These are phyloP conservation scores for Pristiophorus japonicus DNA, from an alignment of 2,113 vertebrate genomes.

Conservation along the genomic window DNA sequence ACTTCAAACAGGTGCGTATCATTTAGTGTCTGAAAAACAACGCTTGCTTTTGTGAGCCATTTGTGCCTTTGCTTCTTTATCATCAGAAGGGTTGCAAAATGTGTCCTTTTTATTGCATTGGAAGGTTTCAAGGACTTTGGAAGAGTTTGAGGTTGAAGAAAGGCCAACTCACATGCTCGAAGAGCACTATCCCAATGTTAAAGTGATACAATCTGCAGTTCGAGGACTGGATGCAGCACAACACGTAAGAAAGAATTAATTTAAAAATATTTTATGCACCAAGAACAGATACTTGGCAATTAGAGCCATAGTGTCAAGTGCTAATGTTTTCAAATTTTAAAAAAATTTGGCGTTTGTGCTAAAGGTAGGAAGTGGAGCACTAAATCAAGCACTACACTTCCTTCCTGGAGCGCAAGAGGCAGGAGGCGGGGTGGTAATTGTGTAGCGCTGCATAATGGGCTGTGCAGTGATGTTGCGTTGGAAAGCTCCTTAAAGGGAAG, in stretches of 20 bases:
- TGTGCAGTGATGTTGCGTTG: too few relatives aligned
- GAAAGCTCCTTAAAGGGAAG: too few relatives aligned
- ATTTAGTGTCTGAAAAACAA: neutral
- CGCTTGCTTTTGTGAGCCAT: neutral
- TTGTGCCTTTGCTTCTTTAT: neutral
- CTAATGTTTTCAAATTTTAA: too few relatives aligned
- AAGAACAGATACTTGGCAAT: neutral
- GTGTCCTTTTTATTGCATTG: neutral
- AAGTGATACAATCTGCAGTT: constrained; percentile 74
- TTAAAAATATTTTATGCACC: neutral
- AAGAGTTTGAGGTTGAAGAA: constrained; percentile 90
- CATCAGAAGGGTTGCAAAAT: neutral
- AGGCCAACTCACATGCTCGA: constrained; percentile 64
- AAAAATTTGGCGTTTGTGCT: too few relatives aligned
- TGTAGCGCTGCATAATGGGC: too few relatives aligned
- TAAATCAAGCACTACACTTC: too few relatives aligned
- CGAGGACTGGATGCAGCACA: constrained; percentile 63
- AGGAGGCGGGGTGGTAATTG: too few relatives aligned
- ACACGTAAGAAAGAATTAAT: constrained; percentile 57
- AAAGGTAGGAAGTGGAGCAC: too few relatives aligned
- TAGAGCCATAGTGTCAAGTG: too few relatives aligned
- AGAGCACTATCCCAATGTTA: constrained; percentile 74
- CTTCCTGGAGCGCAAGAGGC: too few relatives aligned
- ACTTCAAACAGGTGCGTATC: constrained; percentile 78
- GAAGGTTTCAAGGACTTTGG: constrained; percentile 79